These are phyloP conservation scores for Ridgeia piscesae DNA, from an alignment of 1,140 invertebrate species.

Conservation along the genomic window DNA sequence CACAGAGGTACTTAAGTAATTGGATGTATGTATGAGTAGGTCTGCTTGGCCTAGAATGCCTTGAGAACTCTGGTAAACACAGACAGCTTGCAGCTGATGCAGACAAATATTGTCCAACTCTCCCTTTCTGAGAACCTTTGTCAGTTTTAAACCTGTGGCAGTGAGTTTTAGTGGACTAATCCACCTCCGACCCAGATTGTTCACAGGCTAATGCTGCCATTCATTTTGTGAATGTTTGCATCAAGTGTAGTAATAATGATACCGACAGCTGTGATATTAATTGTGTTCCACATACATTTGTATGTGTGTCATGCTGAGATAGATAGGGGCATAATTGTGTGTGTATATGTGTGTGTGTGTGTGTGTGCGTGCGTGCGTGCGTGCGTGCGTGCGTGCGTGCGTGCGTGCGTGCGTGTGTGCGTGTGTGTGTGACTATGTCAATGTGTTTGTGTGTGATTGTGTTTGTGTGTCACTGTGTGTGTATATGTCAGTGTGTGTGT, in stretches of 20 bases:
- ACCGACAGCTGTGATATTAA: neutral
- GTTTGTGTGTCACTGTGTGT: no score
- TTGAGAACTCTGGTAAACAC: neutral
- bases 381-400: no score
- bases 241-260: neutral
- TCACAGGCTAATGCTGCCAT: neutral
- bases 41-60: neutral
- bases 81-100: neutral
- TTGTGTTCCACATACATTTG: neutral
- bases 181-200: neutral
- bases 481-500: no score
- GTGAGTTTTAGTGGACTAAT: neutral
- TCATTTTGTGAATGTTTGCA: neutral
- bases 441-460: no score
- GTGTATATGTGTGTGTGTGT: neutral
- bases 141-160: neutral
- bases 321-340: neutral
- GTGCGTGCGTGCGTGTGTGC: no score
- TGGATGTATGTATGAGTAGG: neutral
- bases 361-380: neutral
- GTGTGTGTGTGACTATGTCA: no score
- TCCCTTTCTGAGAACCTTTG: neutral
- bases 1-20: neutral
- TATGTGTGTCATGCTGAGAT: neutral
- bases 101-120: neutral